A percentile compares a stretch with the other conserved stretches of the same genome.
These are phyloP conservation scores for Isoperla grammatica DNA, from an alignment of 2,888 invertebrate genomes.

Conservation along the genomic window DNA sequence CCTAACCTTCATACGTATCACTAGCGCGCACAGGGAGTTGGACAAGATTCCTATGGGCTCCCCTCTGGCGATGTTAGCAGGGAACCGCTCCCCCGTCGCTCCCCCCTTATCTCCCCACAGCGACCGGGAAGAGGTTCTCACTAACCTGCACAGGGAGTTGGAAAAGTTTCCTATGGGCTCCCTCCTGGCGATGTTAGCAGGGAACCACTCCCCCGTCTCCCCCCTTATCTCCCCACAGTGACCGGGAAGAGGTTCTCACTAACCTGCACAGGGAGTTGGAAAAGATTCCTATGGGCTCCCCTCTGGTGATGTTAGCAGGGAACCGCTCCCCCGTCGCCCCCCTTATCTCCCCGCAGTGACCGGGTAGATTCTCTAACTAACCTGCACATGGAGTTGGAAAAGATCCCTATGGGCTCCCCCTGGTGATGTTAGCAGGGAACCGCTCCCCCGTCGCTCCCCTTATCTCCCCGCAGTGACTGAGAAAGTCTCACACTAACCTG, in stretches of 20 bases:
- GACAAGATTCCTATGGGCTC: slow-evolving; percentile 60
- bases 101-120: slow-evolving; percentile 60
- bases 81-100: slow-evolving; percentile 75
- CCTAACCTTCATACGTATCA: no score
- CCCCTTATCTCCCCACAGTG: slow-evolving; percentile 59
- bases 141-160: slow-evolving; percentile 65
- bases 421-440: slow-evolving; percentile 60
- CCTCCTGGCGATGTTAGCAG: slow-evolving; percentile 56
- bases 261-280: no score
- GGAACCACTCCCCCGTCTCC: slow-evolving; percentile 75
- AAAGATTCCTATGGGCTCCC: no score
- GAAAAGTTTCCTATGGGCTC: slow-evolving; percentile 60
- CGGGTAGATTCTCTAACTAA: no score
- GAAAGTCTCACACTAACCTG: slow-evolving; percentile 47
- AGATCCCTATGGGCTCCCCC: slow-evolving; percentile 55
- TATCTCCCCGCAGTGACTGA: no score
- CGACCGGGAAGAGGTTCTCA: slow-evolving; percentile 42
- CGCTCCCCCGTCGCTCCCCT: no score
- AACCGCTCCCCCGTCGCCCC: no score
- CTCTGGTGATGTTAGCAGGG: no score
- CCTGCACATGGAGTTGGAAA: slow-evolving; percentile 71
- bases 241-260: no score
- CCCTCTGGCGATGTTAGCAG: slow-evolving; percentile 56
- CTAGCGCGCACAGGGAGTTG: slow-evolving; percentile 65
- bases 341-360: no score